Conservation (phyloP, 2,113 vertebrate genomes). For the Cyanoliseus patagonus region DNA sequence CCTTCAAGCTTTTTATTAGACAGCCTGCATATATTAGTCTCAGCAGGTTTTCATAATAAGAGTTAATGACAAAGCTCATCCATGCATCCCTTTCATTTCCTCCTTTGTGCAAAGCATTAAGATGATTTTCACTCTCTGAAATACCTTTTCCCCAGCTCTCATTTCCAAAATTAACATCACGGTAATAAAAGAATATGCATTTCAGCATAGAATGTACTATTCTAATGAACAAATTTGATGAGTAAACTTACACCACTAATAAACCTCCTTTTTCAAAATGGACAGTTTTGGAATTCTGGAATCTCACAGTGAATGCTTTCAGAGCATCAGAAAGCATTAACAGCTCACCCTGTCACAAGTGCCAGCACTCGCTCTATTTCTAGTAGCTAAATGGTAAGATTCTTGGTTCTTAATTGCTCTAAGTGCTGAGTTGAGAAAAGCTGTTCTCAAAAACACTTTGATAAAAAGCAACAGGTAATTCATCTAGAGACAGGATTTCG, state of each 20-base stretch:
- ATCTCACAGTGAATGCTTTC: not conserved
- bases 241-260: not conserved
- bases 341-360: not conserved
- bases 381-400: not conserved
- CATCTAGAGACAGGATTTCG: not conserved
- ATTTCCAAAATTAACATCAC: not conserved
- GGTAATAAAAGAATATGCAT: not conserved
- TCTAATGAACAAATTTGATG: not conserved
- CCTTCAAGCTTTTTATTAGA: not conserved
- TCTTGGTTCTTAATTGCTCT: not conserved
- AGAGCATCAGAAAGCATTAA: not conserved
- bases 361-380: not conserved
- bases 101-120: not conserved
- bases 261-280: not conserved
- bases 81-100: conserved; percentile 1
- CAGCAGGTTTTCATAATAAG: not conserved
- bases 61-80: not conserved
- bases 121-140: not conserved
- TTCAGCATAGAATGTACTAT: not conserved
- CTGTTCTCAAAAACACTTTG: not conserved
- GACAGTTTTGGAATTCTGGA: not conserved
- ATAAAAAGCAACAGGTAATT: not conserved
- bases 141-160: not conserved
- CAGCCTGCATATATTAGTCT: not conserved
- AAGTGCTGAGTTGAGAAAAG: not conserved